Conservation (phyloP, 1,140 invertebrate genomes). For the Panagrolaimus sp. region DNA sequence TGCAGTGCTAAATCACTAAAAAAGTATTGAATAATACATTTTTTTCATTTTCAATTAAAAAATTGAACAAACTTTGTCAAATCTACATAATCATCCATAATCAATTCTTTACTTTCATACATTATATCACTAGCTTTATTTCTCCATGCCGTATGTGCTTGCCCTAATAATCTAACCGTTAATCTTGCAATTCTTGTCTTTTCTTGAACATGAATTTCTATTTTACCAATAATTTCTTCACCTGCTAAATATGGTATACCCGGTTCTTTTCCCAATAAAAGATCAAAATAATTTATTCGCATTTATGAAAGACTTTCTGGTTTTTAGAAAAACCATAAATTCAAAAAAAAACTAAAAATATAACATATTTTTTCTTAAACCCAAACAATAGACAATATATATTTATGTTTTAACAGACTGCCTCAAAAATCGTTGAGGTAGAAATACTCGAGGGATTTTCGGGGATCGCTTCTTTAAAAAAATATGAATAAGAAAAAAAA, state of each 20-base stretch:
- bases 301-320: conserved; percentile 15
- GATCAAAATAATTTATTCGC: conserved; percentile 17
- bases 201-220: conserved; percentile 35
- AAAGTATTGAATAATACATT: conserved; percentile 18
- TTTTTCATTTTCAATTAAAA: conserved; percentile 7
- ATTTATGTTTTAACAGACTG: too few relatives aligned
- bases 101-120: conserved; percentile 45
- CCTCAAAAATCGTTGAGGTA: too few relatives aligned
- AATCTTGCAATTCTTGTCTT: conserved; percentile 40
- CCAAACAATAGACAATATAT: too few relatives aligned
- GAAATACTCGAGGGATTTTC: too few relatives aligned
- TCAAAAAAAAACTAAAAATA: background rate
- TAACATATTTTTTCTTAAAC: too few relatives aligned
- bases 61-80: conserved; percentile 33
- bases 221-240: conserved; percentile 10
- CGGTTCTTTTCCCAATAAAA: conserved; percentile 15
- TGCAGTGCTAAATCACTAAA: conserved; percentile 42
- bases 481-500: too few relatives aligned
- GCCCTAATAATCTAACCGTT: conserved; percentile 40
- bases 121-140: conserved; percentile 35
- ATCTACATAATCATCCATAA: conserved; percentile 51
- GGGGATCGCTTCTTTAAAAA: too few relatives aligned
- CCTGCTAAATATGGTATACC: conserved; percentile 11
- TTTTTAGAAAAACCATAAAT: background rate
- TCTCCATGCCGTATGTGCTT: conserved; percentile 43